Conservation (phyloP, 2,888 invertebrate genomes). For the Temnothorax ravouxi region DNA sequence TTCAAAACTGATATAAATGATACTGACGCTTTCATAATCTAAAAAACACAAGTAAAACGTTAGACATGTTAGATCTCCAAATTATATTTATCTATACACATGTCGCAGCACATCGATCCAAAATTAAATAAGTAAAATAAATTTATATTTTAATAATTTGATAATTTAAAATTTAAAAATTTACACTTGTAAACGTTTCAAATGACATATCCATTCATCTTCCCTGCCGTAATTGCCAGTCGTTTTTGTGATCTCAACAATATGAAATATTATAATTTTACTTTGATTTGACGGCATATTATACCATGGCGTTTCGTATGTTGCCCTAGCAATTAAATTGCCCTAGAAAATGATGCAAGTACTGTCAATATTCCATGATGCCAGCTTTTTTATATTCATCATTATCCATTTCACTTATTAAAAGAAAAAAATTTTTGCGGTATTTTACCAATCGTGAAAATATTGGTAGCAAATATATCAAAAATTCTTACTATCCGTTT, state of each 20-base stretch:
- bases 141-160: background rate
- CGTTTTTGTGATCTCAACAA: conserved; percentile 59
- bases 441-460: no score
- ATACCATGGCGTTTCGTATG: conserved; percentile 62
- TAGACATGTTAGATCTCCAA: no score
- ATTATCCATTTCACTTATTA: no score
- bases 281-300: conserved; percentile 34
- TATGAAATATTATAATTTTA: conserved; percentile 45
- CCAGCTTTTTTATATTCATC: no score
- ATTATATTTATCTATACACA: no score
- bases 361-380: no score
- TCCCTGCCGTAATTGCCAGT: conserved; percentile 62
- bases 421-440: no score
- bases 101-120: background rate
- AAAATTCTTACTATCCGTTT: no score
- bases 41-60: conserved; percentile 8
- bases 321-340: background rate
- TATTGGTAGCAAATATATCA: no score
- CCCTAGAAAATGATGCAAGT: conserved; percentile 13
- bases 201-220: conserved; percentile 66
- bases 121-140: background rate
- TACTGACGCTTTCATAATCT: conserved; percentile 64
- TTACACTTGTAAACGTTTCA: conserved; percentile 47
- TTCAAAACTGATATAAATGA: conserved; percentile 62
- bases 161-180: background rate